Evolutionary conservation across 1,140 invertebrate genomes (phyloP), one percentile per base, ranked within the genome.

Genomic region (Drosophila varians): DNA sequence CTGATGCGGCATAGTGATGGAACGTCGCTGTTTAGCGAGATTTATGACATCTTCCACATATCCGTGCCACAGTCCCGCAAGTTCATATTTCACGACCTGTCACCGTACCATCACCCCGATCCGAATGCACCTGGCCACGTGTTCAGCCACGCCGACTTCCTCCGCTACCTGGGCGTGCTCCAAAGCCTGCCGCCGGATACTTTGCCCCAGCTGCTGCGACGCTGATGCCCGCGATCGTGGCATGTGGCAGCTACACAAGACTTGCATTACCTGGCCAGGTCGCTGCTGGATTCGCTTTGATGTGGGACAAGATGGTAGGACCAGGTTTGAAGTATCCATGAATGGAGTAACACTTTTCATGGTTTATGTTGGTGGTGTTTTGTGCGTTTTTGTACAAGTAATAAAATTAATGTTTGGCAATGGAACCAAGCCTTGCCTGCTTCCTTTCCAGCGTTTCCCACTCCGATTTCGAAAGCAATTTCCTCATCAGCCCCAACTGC

Each of bases 391-490:
- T n/a, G 9, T n/a, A 11, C 2, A 31, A 31, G 28, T 9, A 31
- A 31, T 31, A 31, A 31, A 31, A 11, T 31, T 11, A 11, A n/a
- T 11, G 28, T 31, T 31, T 31, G 28, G 28, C 28, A 31, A 31
- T n/a, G n/a, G n/a, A n/a, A n/a, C n/a, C n/a, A n/a, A n/a, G n/a
- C n/a, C n/a, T n/a, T n/a, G n/a, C n/a, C n/a, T 53, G 40, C 23
- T 45, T 42, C 48, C 36, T 52, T 58, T 68, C n/a, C n/a, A n/a
- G n/a, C n/a, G n/a, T n/a, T n/a, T n/a, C n/a, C n/a, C n/a, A n/a
- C 72, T 57, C 64, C 56, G 64, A 71, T 84, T 84, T 84, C 66
- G 52, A 78, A 83, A 83, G 86, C 80, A 83, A 84, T 83, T 84
- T 83, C 75, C 78, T 83, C 78, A 84, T 84, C 78, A 84, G 47